Evolutionary conservation across 2,797 vertebrate genomes (phyloP), one percentile per base, ranked within the genome.

Genomic region (Anableps anableps): DNA sequence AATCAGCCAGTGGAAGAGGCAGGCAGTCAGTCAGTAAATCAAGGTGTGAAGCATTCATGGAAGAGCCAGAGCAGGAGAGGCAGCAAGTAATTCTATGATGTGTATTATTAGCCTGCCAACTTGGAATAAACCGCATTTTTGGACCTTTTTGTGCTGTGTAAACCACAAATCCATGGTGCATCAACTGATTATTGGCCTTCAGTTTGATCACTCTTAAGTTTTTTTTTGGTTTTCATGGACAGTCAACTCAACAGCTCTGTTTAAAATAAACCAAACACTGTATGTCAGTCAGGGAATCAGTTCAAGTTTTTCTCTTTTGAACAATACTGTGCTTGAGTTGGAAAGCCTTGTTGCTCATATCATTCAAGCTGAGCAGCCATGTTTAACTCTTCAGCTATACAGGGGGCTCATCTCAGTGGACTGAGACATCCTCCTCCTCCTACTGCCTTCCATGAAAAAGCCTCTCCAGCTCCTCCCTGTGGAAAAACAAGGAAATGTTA

Each of bases 391-490:
- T 70, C 48, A 94, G 53, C 89, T 77, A 0, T 41, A 48, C 8
- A 83, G 72, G 62, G 31, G 19, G 34, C 50, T 83, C 91, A 92
- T 91, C 91, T 96, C 95, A 41, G 89, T 90, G 83, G 85, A 82
- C 73, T 81, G 64, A n/a, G 76, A 11, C 0, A 64, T 9, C 72
- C 53, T 74, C 71, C 50, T 0, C 50, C 34, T 47, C 70, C 85
- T 58, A 4, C 84, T 92, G 72, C 82, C 31, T 0, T 81, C 80
- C 19, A 1, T 64, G 60, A 95, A 78, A 0, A 93, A 73, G 66
- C 79, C 80, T 83, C 86, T 91, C 91, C 90, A 92, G 86, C 87
- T 93, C 84, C 91, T 88, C 80, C 85, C 96, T 96, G 94, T 90
- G 91, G 90, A 92, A 26, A 80, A 72, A 88, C 14, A 6, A 60